Evolutionary conservation across 2,113 vertebrate genomes (phyloP).

Genomic region (Rhizomys pruinosus): DNA sequence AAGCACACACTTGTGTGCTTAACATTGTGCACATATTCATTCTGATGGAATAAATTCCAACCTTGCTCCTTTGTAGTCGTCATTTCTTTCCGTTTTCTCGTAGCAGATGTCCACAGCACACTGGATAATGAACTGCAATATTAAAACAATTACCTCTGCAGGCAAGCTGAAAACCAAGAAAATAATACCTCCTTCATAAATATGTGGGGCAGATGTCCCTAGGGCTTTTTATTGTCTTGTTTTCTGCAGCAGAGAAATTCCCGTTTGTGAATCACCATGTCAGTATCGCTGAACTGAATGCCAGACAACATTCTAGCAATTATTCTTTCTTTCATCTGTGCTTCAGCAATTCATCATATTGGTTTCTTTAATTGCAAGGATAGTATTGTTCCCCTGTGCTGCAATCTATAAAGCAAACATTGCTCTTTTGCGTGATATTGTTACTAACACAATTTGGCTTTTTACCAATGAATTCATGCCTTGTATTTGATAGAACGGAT

Average conservation of each 20-base stretch:
- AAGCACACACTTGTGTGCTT: slow-evolving; percentile 82
- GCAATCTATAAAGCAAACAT: slow-evolving; percentile 59
- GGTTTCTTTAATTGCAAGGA: slow-evolving; percentile 82
- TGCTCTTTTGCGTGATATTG: slow-evolving; percentile 70
- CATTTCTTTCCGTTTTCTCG: slow-evolving; percentile 81
- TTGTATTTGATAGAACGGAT: neutral
- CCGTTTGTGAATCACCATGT: slow-evolving; percentile 83
- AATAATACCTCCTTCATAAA: slow-evolving; percentile 75
- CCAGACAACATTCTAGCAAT: slow-evolving; percentile 77
- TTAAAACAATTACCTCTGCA: slow-evolving; percentile 80
- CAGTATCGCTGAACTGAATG: slow-evolving; percentile 83
- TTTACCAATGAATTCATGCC: slow-evolving; percentile 48
- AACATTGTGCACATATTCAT: slow-evolving; percentile 83
- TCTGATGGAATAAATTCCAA: slow-evolving; percentile 84
- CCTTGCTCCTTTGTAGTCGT: slow-evolving; percentile 79
- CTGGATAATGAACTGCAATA: slow-evolving; percentile 79
- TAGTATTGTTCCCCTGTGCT: slow-evolving; percentile 55
- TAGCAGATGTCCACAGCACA: slow-evolving; percentile 75
- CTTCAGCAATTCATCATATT: slow-evolving; percentile 79
- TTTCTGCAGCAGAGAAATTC: slow-evolving; percentile 77
- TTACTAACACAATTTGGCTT: slow-evolving; percentile 39
- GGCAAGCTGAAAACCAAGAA: slow-evolving; percentile 72
- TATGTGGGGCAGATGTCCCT: slow-evolving; percentile 68
- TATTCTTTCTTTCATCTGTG: slow-evolving; percentile 75
- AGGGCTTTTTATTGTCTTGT: slow-evolving; percentile 68